Evolutionary conservation across 2,888 invertebrate genomes (phyloP).

Genomic region (Dolichopus griseipennis): DNA sequence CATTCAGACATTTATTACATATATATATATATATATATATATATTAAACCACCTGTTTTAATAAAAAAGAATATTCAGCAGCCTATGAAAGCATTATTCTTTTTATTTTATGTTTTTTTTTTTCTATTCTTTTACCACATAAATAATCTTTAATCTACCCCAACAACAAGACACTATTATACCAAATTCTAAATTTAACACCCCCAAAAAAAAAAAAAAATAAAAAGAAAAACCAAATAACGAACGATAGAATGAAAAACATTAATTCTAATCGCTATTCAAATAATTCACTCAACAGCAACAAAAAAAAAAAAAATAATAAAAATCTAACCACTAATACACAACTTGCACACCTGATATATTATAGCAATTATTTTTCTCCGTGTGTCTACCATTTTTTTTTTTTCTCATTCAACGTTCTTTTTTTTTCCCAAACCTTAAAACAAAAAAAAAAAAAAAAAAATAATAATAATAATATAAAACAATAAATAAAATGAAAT

Average conservation of each 20-base stretch:
- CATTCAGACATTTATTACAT: too few relatives aligned
- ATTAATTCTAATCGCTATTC: conserved; percentile 6
- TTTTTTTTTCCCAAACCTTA: not conserved
- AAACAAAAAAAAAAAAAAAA: not conserved
- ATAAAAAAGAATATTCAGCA: not conserved
- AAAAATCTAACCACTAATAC: not conserved
- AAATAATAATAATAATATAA: too few relatives aligned
- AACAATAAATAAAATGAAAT: not conserved
- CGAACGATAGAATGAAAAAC: not conserved
- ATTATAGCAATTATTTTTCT: not conserved
- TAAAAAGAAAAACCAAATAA: not conserved
- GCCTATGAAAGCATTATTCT: not conserved
- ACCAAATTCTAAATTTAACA: not conserved
- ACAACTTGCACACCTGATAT: conserved; percentile 4
- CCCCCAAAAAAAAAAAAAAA: not conserved
- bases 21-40: too few relatives aligned
- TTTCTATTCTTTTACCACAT: not conserved
- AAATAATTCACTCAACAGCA: not conserved
- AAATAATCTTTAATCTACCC: conserved; percentile 3
- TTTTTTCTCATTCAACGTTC: not conserved
- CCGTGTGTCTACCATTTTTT: conserved; percentile 1
- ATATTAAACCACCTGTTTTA: not conserved
- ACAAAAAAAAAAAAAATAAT: not conserved
- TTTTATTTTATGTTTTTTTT: too few relatives aligned
- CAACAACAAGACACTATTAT: not conserved